phyloP scores from a whole-genome alignment of 2,113 vertebrate genomes.

The Cephalopterus ornatus region DNA sequence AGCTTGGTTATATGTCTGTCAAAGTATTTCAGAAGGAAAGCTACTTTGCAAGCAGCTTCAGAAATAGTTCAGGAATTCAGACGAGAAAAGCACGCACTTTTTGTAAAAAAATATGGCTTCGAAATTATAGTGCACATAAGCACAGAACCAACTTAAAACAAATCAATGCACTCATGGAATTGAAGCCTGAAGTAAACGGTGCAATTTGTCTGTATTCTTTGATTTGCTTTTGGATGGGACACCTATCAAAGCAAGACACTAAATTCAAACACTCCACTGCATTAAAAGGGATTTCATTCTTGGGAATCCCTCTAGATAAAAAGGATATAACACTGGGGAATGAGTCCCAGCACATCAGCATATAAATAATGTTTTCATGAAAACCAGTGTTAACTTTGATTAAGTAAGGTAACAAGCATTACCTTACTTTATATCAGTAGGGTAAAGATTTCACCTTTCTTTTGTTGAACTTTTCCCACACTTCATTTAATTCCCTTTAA shows the following conservation, averaged over 20 bases:
- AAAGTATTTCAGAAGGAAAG: not conserved
- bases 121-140: not conserved
- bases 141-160: not conserved
- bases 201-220: not conserved
- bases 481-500: not conserved
- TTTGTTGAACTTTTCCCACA: not conserved
- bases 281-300: not conserved
- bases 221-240: not conserved
- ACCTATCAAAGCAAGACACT: not conserved
- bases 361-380: not conserved
- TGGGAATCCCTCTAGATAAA: not conserved
- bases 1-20: not conserved
- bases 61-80: not conserved
- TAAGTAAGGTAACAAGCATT: not conserved
- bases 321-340: not conserved
- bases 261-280: not conserved
- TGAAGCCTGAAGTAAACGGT: rapidly evolving
- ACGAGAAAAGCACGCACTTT: not conserved
- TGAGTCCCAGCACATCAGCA: rapidly evolving
- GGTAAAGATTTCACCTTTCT: not conserved
- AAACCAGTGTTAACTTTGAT: not conserved
- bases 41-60: not conserved
- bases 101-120: not conserved
- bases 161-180: not conserved
- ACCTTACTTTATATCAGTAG: too few species aligned